Conservation (phyloP, 2,888 invertebrate genomes). For the Calliscelio sp. region DNA sequence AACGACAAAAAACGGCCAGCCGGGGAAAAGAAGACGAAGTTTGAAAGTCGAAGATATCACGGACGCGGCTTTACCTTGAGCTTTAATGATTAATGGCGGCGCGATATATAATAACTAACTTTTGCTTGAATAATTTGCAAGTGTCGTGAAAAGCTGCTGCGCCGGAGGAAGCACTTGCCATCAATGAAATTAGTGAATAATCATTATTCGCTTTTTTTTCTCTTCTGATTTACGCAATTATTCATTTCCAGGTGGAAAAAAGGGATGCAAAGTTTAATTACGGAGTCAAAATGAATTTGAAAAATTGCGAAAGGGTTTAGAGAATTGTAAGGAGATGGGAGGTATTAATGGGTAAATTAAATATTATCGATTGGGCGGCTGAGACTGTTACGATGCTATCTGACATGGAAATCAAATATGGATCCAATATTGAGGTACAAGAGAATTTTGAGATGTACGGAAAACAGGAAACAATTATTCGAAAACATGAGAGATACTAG, state of each 20-base stretch:
- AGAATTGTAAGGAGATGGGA: neutral
- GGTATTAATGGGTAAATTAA: conserved; percentile 12
- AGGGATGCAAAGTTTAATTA: too few relatives aligned
- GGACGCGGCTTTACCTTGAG: conserved; percentile 1
- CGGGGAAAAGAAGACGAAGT: neutral
- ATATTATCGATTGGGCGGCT: conserved; percentile 30
- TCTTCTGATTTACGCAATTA: too few relatives aligned
- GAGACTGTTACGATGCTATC: conserved; percentile 33
- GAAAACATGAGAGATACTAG: conserved; percentile 21
- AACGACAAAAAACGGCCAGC: neutral
- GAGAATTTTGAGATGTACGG: conserved; percentile 31
- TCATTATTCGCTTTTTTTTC: neutral
- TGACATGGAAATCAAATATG: conserved; percentile 45
- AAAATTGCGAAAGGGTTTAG: too few relatives aligned
- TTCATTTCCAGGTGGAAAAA: too few relatives aligned
- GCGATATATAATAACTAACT: conserved; percentile 10
- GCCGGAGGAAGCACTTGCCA: too few relatives aligned
- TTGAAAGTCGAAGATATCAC: neutral
- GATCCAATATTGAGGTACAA: conserved; percentile 48
- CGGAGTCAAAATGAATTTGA: too few relatives aligned
- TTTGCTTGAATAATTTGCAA: conserved; percentile 26
- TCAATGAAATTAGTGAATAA: neutral
- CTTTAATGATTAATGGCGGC: conserved; percentile 26
- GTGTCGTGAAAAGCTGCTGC: conserved; percentile 3
- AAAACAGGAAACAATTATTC: conserved; percentile 49